Conservation (phyloP, 2,888 invertebrate species). For the Dryadula phaetusa region DNA sequence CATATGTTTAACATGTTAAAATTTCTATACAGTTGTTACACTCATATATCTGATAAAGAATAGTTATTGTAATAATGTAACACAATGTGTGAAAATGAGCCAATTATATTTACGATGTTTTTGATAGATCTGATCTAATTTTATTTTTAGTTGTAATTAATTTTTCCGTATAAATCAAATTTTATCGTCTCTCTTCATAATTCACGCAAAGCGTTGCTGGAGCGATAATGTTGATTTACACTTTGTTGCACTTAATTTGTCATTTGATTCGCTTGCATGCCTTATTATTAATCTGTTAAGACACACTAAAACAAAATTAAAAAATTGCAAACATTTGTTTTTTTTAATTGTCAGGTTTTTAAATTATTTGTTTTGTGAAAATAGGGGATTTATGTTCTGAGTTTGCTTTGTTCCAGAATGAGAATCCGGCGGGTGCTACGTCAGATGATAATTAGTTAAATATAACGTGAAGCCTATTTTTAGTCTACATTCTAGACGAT, state of each 20-base stretch:
- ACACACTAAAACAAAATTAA: constrained; percentile 3
- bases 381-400: no score
- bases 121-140: constrained; percentile 3
- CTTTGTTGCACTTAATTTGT: constrained; percentile 3
- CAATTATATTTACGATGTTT: neutral
- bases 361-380: no score
- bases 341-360: neutral
- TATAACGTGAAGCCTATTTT: constrained; percentile 18
- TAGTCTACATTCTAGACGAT: constrained; percentile 30
- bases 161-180: constrained; percentile 14
- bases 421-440: constrained; percentile 24
- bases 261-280: neutral
- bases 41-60: no score
- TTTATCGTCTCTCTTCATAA: constrained; percentile 12
- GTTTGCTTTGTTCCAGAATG: constrained; percentile 34
- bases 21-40: no score
- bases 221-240: constrained; percentile 23
- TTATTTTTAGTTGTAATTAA: neutral
- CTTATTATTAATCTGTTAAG: neutral
- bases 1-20: no score
- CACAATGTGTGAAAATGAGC: neutral
- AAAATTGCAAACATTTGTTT: neutral
- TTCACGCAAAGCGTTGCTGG: constrained; percentile 12
- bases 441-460: constrained; percentile 36
- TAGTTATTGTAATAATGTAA: neutral